These are phyloP conservation scores for Hipparchia sbordonii DNA, from an alignment of 2,888 invertebrate species.

Conservation along the genomic window DNA sequence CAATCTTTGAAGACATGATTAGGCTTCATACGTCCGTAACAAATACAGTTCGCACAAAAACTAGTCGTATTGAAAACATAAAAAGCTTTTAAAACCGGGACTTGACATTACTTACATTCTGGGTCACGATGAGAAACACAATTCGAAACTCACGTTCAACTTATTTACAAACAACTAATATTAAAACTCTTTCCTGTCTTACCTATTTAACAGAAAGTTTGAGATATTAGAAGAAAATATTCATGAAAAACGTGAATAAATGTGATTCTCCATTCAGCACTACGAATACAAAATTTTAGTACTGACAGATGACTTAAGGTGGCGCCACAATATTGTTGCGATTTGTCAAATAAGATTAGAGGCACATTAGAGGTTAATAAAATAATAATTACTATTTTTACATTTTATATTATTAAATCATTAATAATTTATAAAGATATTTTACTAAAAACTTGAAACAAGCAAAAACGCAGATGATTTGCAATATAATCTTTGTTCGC, in stretches of 20 bases:
- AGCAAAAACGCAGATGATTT: too few relatives aligned
- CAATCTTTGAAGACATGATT: constrained; percentile 6
- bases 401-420: too few relatives aligned
- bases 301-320: constrained; percentile 62
- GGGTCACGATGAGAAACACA: constrained; percentile 71
- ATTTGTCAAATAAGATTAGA: constrained; percentile 26
- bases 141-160: constrained; percentile 47
- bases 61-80: constrained; percentile 42
- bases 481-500: too few relatives aligned
- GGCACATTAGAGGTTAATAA: too few relatives aligned
- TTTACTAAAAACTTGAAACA: too few relatives aligned
- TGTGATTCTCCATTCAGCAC: constrained; percentile 80
- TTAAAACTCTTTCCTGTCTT: constrained; percentile 51
- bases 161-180: constrained; percentile 39
- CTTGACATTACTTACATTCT: constrained; percentile 74
- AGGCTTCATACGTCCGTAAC: not conserved
- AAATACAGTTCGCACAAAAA: constrained; percentile 26
- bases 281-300: constrained; percentile 82
- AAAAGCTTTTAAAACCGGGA: constrained; percentile 73
- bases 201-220: constrained; percentile 73
- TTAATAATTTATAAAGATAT: too few relatives aligned
- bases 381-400: too few relatives aligned
- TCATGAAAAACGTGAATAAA: constrained; percentile 80
- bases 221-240: constrained; percentile 70
- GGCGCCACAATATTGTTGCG: constrained; percentile 49